phyloP scores from a whole-genome alignment of 2,888 invertebrate genomes.

The Hymenopus coronatus region DNA sequence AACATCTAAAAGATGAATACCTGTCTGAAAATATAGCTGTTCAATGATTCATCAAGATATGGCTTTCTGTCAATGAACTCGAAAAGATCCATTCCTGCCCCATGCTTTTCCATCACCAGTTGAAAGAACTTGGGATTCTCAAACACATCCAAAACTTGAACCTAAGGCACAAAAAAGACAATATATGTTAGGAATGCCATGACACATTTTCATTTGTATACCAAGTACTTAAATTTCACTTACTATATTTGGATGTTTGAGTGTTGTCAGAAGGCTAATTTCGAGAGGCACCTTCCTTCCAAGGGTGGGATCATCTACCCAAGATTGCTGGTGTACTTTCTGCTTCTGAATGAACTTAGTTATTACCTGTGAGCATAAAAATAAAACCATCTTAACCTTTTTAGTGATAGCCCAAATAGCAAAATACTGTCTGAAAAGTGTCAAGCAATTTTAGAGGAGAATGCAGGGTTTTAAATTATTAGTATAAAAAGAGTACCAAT shows the following conservation, averaged over 20 bases:
- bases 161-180: conserved; percentile 42
- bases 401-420: no score
- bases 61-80: conserved; percentile 72
- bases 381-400: no score
- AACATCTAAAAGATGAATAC: conserved; percentile 42
- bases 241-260: conserved; percentile 68
- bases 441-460: no score
- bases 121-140: conserved; percentile 69
- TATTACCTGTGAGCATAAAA: conserved; percentile 51
- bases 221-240: neutral
- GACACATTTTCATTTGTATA: neutral
- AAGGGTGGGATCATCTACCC: conserved; percentile 55
- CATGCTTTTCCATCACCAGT: conserved; percentile 75
- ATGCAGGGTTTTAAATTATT: no score
- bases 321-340: conserved; percentile 64
- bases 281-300: conserved; percentile 61
- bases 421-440: no score
- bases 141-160: conserved; percentile 63
- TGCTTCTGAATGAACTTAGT: conserved; percentile 69
- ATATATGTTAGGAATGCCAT: neutral
- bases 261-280: conserved; percentile 60
- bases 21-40: conserved; percentile 70
- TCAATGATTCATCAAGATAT: conserved; percentile 63
- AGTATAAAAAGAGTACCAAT: no score
- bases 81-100: conserved; percentile 72